phyloP scores from a whole-genome alignment of 2,797 vertebrate genomes.

The Podarcis lilfordi region DNA sequence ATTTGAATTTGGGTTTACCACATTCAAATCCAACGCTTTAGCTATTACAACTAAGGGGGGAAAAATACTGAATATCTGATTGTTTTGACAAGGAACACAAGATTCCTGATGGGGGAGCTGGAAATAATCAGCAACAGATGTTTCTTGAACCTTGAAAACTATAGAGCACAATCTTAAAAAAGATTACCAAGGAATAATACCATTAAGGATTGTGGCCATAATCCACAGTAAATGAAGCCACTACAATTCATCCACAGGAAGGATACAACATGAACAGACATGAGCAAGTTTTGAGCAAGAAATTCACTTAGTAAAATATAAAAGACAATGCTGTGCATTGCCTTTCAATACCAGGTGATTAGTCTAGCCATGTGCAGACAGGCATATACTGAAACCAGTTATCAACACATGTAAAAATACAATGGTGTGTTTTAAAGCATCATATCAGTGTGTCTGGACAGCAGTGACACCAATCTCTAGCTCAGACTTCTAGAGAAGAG shows the following conservation, averaged over 20 bases:
- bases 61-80: not conserved
- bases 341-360: not conserved
- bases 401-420: not conserved
- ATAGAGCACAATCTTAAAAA: not conserved
- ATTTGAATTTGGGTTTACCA: not conserved
- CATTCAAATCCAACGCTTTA: not conserved
- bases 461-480: constrained; percentile 24
- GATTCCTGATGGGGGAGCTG: not conserved
- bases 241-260: not conserved
- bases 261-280: not conserved
- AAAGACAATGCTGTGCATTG: not conserved
- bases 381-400: not conserved
- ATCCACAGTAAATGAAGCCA: constrained; percentile 8
- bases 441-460: constrained; percentile 5
- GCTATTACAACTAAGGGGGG: not conserved
- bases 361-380: not conserved
- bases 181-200: not conserved
- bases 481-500: constrained; percentile 14
- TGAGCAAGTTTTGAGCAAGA: not conserved
- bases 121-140: not conserved
- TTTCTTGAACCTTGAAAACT: not conserved
- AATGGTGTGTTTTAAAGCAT: not conserved
- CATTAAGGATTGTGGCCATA: not conserved
- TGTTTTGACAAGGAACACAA: not conserved
- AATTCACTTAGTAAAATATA: not conserved